Conservation (phyloP, 1,140 invertebrate species). For the Pantala flavescens region DNA sequence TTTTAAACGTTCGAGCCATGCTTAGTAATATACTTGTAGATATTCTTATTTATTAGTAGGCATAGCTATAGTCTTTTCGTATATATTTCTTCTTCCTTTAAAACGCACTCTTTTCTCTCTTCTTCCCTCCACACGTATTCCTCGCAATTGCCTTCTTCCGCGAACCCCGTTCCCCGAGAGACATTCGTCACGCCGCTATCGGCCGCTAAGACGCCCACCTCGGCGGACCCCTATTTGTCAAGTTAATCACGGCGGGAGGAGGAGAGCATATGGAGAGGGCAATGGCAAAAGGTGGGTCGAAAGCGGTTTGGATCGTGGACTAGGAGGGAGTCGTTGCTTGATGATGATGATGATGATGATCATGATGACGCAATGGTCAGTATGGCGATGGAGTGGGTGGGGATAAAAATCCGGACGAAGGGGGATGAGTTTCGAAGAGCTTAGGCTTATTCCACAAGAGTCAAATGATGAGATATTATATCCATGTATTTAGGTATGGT, state of each 20-base stretch:
- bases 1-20: too few relatives aligned
- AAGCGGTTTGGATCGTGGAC: not conserved
- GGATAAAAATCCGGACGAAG: not conserved
- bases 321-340: not conserved
- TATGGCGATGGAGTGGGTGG: not conserved
- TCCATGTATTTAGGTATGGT: too few relatives aligned
- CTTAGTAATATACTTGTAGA: too few relatives aligned
- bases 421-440: not conserved
- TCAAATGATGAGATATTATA: not conserved
- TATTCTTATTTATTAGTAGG: too few relatives aligned
- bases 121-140: not conserved
- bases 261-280: not conserved
- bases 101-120: too few relatives aligned
- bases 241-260: not conserved
- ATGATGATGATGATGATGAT: slow-evolving; percentile 1
- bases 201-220: not conserved
- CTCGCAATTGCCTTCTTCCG: not conserved
- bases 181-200: slow-evolving; percentile 4
- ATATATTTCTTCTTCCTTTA: too few relatives aligned
- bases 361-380: not conserved
- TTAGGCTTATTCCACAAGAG: not conserved
- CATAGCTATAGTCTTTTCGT: too few relatives aligned
- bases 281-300: not conserved
- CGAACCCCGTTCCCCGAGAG: not conserved
- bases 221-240: not conserved